phyloP scores from a whole-genome alignment of 1,140 invertebrate species.

The Thalassaphorura encarpata region DNA sequence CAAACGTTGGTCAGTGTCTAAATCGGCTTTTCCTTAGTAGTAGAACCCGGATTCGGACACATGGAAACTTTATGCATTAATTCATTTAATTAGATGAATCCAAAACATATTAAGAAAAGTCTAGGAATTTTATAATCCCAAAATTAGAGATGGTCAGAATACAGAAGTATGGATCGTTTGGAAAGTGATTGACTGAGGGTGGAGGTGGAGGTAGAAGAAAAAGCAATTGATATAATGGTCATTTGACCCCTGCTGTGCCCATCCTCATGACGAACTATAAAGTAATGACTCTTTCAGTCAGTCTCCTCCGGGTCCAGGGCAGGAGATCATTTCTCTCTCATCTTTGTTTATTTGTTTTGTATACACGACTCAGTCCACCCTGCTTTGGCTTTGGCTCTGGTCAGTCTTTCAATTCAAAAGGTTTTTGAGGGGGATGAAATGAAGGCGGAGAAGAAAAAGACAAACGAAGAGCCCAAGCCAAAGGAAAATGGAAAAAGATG shows the following conservation, averaged over 20 bases:
- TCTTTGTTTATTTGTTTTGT: neutral
- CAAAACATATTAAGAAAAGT: too few species aligned
- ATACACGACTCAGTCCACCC: neutral
- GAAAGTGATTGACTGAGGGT: neutral
- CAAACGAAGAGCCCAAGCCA: neutral
- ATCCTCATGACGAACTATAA: constrained; percentile 11
- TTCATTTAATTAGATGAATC: too few species aligned
- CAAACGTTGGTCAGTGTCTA: too few species aligned
- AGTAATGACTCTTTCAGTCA: constrained; percentile 25
- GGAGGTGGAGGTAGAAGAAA: constrained; percentile 1
- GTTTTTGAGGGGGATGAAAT: neutral
- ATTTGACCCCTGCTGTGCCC: constrained; percentile 21
- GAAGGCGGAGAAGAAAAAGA: neutral
- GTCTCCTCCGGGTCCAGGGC: neutral
- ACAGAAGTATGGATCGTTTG: too few species aligned
- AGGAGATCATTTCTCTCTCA: neutral
- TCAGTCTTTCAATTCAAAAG: neutral
- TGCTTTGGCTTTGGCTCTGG: neutral
- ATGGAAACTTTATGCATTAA: too few species aligned
- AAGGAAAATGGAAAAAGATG: neutral
- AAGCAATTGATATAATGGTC: constrained; percentile 30
- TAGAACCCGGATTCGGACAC: too few species aligned
- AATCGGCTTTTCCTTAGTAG: too few species aligned
- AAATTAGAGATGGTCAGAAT: too few species aligned
- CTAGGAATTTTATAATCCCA: too few species aligned